phyloP scores from a whole-genome alignment of 2,797 vertebrate genomes.

The Paedocypris micromegethes region DNA sequence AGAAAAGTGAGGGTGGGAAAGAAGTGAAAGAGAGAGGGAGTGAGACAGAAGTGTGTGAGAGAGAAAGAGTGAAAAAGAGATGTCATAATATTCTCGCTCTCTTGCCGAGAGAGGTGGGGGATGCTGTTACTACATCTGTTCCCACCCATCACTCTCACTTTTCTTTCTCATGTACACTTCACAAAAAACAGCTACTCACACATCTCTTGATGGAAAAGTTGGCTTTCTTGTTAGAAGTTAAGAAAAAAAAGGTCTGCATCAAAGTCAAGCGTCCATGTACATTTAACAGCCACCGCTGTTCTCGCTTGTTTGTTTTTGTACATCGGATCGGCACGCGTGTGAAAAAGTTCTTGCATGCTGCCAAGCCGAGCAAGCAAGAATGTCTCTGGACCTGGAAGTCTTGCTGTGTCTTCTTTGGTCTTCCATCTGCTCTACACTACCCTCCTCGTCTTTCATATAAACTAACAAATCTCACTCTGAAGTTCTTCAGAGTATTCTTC shows the following conservation, averaged over 20 bases:
- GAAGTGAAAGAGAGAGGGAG: constrained; percentile 11
- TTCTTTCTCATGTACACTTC: constrained; percentile 39
- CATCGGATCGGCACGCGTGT: constrained; percentile 40
- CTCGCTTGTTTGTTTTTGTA: constrained; percentile 22
- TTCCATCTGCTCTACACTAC: constrained; percentile 13
- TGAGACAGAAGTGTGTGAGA: not conserved
- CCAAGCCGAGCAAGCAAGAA: constrained; percentile 53
- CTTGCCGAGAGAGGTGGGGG: constrained; percentile 34
- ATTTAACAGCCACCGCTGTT: not conserved
- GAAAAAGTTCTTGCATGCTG: constrained; percentile 50
- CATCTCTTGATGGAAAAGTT: constrained; percentile 34
- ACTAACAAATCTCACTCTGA: not conserved
- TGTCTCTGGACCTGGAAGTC: constrained; percentile 13
- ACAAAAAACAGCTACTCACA: constrained; percentile 48
- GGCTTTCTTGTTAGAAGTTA: constrained; percentile 45
- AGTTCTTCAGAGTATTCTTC: not conserved
- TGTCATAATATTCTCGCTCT: constrained; percentile 42
- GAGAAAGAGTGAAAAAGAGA: not conserved
- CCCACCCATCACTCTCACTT: constrained; percentile 57
- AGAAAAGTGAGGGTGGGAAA: constrained; percentile 1
- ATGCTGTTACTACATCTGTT: constrained; percentile 67
- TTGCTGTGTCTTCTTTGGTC: constrained; percentile 8
- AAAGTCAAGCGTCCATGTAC: constrained; percentile 24
- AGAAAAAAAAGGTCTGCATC: constrained; percentile 41
- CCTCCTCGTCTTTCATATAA: constrained; percentile 1